Evolutionary conservation across 2,113 vertebrate genomes (phyloP).

Genomic region (Epinephelus fuscoguttatus): DNA sequence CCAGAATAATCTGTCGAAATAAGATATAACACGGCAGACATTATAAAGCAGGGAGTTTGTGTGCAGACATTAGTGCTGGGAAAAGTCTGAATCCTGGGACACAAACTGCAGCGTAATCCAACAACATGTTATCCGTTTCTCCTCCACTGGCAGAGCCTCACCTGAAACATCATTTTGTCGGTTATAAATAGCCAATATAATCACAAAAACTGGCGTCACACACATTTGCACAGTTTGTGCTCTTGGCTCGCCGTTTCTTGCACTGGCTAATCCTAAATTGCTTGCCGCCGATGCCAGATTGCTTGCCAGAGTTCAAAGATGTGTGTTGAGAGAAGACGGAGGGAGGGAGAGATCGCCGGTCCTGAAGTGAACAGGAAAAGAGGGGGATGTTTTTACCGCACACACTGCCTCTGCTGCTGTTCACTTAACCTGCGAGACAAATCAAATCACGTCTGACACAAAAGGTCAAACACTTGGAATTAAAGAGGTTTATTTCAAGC

Average conservation of each 20-base stretch:
- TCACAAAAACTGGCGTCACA: slow-evolving; percentile 43
- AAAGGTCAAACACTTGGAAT: slow-evolving; percentile 6
- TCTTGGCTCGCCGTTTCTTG: slow-evolving; percentile 20
- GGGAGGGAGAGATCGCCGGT: neutral
- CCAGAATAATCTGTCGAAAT: too few species aligned
- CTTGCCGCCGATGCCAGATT: slow-evolving; percentile 48
- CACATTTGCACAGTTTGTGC: slow-evolving; percentile 26
- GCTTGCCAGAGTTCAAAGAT: slow-evolving; percentile 36
- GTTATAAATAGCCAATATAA: slow-evolving; percentile 50
- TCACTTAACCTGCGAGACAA: slow-evolving; percentile 27
- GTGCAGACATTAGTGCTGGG: too few species aligned
- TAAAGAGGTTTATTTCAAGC: slow-evolving; percentile 24
- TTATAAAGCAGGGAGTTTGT: too few species aligned
- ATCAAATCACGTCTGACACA: slow-evolving; percentile 1
- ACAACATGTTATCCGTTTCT: neutral
- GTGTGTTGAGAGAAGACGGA: neutral
- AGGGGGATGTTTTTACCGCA: neutral
- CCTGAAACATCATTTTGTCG: slow-evolving; percentile 35
- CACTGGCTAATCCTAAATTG: slow-evolving; percentile 59
- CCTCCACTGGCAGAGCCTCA: slow-evolving; percentile 23
- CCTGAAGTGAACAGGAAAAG: neutral
- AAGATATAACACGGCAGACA: too few species aligned
- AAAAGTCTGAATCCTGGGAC: too few species aligned
- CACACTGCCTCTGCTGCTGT: neutral
- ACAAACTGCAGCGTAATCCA: slow-evolving; percentile 1